Base-by-base conservation (phyloP, 2,113 vertebrate species). In the Amphiprion percula region DNA sequence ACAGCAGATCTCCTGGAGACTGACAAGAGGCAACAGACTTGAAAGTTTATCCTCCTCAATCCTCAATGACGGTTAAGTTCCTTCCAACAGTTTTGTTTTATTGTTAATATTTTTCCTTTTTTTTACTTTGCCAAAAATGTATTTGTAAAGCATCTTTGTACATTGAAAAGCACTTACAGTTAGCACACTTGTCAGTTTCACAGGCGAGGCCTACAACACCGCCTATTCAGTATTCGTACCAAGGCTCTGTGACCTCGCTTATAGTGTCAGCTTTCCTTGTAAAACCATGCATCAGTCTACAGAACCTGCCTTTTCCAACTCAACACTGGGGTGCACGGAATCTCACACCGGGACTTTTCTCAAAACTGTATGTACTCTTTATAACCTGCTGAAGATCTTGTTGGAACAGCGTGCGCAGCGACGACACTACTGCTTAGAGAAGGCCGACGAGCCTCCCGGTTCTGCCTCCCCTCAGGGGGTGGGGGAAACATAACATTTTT, bases 101-200 rank as follows among this genome's bases (percentile, higher is more conserved):
- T 50, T 50, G 2, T 44, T 44, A 15, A n/a, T 50, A 84, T 77
- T 60, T 33, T 75, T 47, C 19, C 64, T 41, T n/a, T 90, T 82
- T 85, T 85, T 74, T 47, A 39, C 60, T 89, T 93, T 90, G 92
- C 91, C 94, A 94, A 93, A 87, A 82, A 66, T 46, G 58, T 86
- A 68, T 87, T 89, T 92, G 89, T 88, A 85, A 87, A 84, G 73
- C 73, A 64, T 89, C 64, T 88, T 92, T 91, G 82, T 90, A 92
- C 76, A 89, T 91, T 85, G 58, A 90, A 88, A 88, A 93, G 90
- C 91, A 95, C 92, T 93, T 93, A 91, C 52, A 80, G 68, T 87
- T 92, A 87, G 84, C 81, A 87, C 85, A 90, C 68, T 79, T 47
- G 74, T 90, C 67, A 68, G 63, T 68, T 69, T 86, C 67, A 80